Evolutionary conservation across 1,140 invertebrate genomes (phyloP), one percentile per base, ranked within the genome.

Genomic region (Heliconius melpomene): DNA sequence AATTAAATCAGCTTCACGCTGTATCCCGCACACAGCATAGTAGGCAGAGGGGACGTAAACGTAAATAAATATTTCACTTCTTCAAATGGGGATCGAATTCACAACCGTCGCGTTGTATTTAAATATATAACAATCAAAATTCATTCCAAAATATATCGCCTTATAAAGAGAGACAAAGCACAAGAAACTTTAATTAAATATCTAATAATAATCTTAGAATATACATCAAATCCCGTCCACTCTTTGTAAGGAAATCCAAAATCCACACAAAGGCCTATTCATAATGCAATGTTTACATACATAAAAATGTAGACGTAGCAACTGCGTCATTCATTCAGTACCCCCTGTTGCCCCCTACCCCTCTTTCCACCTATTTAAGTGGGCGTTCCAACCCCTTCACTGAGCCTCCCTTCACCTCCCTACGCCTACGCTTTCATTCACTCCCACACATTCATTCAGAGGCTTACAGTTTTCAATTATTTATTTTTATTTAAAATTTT

Each of bases 371-470:
- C 85, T 82, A 84, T 86, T 85, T 79, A 82, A 74, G 84, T 85
- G 75, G 87, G 85, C 84, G 84, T 79, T 20, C 75, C 60, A 6
- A 29, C 60, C 60, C 60, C 26, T 23, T 29, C 26, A n/a, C 9
- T 23, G 57, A 54, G 54, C 54, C 54, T 23, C 54, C 26, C 23
- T 16, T 8, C 3, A 66, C 60, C 83, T 72, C 81, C 84, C 75
- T 7, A 75, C 86, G 82, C 85, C 88, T 83, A 90, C 88, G 86
- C 86, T 54, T 81, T 76, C 88, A 87, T 88, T 89, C 74, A 86
- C 87, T 78, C 89, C 88, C 83, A 90, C 88, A 85, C 83, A 74
- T 79, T 79, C 86, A 88, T 89, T 90, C 87, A 89, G 36, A 23
- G 60, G 26, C 60, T 66, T 66, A 66, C 11, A 66, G 23, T 66